Evolutionary conservation across 2,888 invertebrate species (phyloP), one percentile per base, ranked within the genome.

Genomic region (Heliconius hortense): DNA sequence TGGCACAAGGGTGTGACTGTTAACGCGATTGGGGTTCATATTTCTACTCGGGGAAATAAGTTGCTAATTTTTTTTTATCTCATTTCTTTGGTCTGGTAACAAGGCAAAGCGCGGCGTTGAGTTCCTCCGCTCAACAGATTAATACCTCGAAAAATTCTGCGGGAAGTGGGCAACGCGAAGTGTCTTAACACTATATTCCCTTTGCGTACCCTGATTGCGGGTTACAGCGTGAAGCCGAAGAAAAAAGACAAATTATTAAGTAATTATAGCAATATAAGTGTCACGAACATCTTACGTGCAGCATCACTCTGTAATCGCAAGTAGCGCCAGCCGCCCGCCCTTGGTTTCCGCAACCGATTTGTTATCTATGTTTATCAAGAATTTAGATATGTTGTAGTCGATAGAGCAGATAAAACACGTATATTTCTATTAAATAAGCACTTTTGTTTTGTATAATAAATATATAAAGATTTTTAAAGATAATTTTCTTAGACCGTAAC

Each of bases 301-400:
- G 81, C 84, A 82, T 81, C 83, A 78, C 82, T 88, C 88, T 87
- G 88, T 89, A 89, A 89, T 84, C 77, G 8, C 39, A 63, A 68
- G 39, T 67, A 72, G 76, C 62, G 73, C 73, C 70, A 76, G 35
- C 73, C 8, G 43, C 62, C 53, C 71, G 75, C 67, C 74, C 75
- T 80, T 73, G 76, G 74, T 70, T 73, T 73, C 73, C 28, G 53
- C 24, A 28, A 64, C 73, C 59, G 67, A 59, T 73, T 60, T 69
- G 74, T 74, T 81, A 79, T 81, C 77, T 69, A 77, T 76, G 75
- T 75, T 82, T 86, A 86, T 86, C 84, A 68, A 76, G 79, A 79
- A 76, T 69, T 77, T 77, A 80, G 80, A 82, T 84, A 83, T 82
- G 80, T 80, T 71, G 78, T 71, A 39, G 39, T 43, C 39, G 43